Base-by-base conservation (phyloP, 2,797 vertebrate genomes). In the Sylvia borin region DNA sequence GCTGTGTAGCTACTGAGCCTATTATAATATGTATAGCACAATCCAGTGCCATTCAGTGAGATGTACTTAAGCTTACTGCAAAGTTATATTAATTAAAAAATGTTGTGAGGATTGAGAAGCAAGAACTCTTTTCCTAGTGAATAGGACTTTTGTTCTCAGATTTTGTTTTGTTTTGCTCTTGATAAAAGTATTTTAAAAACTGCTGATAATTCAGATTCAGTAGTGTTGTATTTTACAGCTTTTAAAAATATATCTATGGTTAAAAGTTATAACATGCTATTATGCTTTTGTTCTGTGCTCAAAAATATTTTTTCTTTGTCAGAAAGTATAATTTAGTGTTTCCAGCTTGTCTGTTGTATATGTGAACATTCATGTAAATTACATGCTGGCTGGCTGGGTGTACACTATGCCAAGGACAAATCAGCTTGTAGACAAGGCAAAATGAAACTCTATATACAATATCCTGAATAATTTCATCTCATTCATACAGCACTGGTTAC, bases 71-170 rank as follows among this genome's bases (percentile, higher is more conserved):
- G 60, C 77, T 88, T 86, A 67, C 71, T 51, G 22, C 22, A 73
- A 79, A 92, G 71, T 86, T 94, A 79, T 73, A 86, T 73, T 88
- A 91, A 93, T 94, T 95, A 93, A 72, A 55, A 81, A 92, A 88
- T 27, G 26, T 83, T 88, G 24, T 89, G 72, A 88, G 26, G 42
- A 7, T 50, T 84, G 82, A 86, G 40, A 10, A 19, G 32, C 26
- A 72, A 76, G 51, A 94, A 86, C 32, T 43, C 86, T 84, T 79
- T 78, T 85, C 31, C 18, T 79, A 54, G 61, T 57, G 45, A 93
- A 86, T 34, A 73, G 24, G 18, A 78, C 55, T 76, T 91, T 50
- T 95, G 72, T 91, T 91, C 58, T 72, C n/a, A 58, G 38, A n/a
- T 51, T 72, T 54, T 58, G 31, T 79, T 92, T 95, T 84, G 10